Evolutionary conservation across 2,888 invertebrate species (phyloP), one percentile per base, ranked within the genome.

Genomic region (Cyclophora albipunctata): DNA sequence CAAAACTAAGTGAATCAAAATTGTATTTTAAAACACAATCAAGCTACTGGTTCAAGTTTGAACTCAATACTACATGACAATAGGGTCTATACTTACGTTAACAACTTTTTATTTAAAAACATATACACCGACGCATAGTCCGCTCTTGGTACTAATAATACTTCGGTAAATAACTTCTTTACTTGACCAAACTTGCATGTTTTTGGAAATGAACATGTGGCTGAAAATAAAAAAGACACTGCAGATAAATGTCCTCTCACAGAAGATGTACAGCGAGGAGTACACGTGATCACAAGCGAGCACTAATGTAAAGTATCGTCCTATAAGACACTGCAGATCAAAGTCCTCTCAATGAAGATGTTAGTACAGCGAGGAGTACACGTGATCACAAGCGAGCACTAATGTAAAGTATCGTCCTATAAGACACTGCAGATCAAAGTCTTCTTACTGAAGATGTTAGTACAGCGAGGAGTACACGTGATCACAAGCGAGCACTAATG

Each of bases 81-180:
- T 7, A 4, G 7, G 4, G 4, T 42, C 42, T 42, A 5, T 6
- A 49, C 43, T 48, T 52, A 77, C 78, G 64, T 67, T 47, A 63
- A 67, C 0, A 79, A 55, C 37, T 66, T 70, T 1, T 72, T n/a
- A 34, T 63, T 64, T 34, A 74, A 72, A 57, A 69, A 77, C n/a
- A 56, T 43, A 20, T 59, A 63, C 2, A 79, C 2, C 0, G 60
- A 56, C 0, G 57, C 69, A 7, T 78, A 77, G 45, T 79, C 78
- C 0, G 72, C 63, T 40, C 69, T 60, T 0, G 79, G 79, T 0
- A 78, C 73, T 0, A 79, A 53, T 1, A 79, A 51, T 0, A 72
- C 51, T 49, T 79, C 77, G 40, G 60, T 54, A 45, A 79, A 78
- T 3, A 72, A 3, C 0, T 54, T 50, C 2, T 66, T 6, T 65